These are phyloP conservation scores for Peromyscus aztecus DNA, from an alignment of 2,797 vertebrate genomes.

Conservation along the genomic window DNA sequence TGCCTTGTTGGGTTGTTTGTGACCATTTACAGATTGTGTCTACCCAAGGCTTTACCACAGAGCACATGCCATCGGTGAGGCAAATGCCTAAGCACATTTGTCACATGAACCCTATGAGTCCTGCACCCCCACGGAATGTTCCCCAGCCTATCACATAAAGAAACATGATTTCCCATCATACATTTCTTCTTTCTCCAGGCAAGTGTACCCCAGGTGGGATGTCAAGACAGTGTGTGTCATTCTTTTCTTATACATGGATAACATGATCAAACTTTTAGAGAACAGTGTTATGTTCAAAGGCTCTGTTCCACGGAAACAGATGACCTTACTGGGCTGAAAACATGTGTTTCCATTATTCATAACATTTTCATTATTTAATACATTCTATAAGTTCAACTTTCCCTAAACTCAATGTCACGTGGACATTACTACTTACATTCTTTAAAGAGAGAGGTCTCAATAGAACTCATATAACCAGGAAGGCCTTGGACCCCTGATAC, in stretches of 20 bases:
- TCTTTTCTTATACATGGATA: not conserved
- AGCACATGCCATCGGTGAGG: not conserved
- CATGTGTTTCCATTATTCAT: not conserved
- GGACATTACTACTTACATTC: not conserved
- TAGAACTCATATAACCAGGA: not conserved
- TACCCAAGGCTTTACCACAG: not conserved
- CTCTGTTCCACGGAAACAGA: not conserved
- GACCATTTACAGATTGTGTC: conserved; percentile 20
- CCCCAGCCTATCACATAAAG: not conserved
- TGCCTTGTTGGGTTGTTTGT: not conserved
- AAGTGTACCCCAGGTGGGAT: not conserved
- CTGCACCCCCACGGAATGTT: not conserved
- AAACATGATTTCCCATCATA: not conserved
- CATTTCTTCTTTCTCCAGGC: not conserved
- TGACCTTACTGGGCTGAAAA: not conserved
- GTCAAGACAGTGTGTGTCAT: not conserved
- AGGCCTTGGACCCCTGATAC: not conserved
- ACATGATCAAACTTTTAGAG: not conserved
- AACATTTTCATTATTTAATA: not conserved
- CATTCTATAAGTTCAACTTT: not conserved
- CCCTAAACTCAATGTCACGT: not conserved
- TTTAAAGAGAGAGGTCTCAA: not conserved
- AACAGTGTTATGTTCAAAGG: not conserved
- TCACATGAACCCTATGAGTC: not conserved
- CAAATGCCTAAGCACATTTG: not conserved